phyloP scores from a whole-genome alignment of 2,888 invertebrate species.

The Yponomeuta plumbellus region DNA sequence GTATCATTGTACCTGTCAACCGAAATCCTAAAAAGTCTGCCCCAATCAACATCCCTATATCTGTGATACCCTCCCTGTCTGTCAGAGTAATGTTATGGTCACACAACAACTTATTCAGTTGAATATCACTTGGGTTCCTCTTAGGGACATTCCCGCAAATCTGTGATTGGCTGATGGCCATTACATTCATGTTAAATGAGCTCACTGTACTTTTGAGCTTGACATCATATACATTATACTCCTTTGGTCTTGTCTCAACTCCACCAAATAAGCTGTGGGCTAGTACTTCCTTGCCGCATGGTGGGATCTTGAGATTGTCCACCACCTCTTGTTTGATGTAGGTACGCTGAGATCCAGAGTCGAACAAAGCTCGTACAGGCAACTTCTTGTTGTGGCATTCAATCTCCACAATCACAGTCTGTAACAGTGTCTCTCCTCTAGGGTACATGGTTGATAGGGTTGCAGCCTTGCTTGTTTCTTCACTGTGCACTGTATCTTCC shows the following conservation, averaged over 20 bases:
- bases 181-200: no score
- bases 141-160: no score
- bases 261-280: constrained; percentile 18
- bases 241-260: neutral
- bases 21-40: no score
- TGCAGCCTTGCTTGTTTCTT: neutral
- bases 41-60: no score
- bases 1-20: no score
- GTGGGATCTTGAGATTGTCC: constrained; percentile 1
- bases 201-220: no score
- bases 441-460: neutral
- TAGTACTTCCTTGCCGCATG: constrained; percentile 2
- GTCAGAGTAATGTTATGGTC: no score
- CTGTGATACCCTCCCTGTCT: no score
- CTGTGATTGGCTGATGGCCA: no score
- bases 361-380: constrained; percentile 13
- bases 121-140: no score
- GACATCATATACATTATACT: constrained; percentile 7
- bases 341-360: constrained; percentile 17
- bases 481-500: neutral
- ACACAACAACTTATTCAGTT: no score
- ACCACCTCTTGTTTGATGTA: constrained; percentile 15
- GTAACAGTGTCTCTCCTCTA: constrained; percentile 12
- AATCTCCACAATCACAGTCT: constrained; percentile 15
- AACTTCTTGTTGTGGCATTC: neutral